A percentile compares a stretch with the other conserved stretches of the same genome.
These are phyloP conservation scores for Boloria euphrosyne DNA, from an alignment of 2,888 invertebrate genomes.

Conservation along the genomic window DNA sequence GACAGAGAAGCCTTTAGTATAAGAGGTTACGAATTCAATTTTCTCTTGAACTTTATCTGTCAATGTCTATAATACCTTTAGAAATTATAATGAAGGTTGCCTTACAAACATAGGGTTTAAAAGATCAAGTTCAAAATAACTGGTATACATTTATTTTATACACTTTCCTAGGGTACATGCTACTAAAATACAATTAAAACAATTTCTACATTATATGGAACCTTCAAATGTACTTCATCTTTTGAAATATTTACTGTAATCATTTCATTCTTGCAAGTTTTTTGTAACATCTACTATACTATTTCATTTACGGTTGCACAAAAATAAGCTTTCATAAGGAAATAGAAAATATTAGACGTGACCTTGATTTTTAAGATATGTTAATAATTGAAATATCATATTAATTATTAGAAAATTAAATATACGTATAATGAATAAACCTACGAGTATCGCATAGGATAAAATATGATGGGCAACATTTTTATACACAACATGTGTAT, in stretches of 20 bases:
- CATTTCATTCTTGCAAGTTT: slow-evolving; percentile 1
- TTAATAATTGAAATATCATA: too few relatives aligned
- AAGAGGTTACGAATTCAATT: not conserved
- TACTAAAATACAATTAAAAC: not conserved
- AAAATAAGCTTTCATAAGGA: not conserved
- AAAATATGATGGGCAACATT: too few relatives aligned
- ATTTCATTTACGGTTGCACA: slow-evolving; percentile 2
- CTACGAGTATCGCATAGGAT: too few relatives aligned
- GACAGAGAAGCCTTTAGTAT: not conserved
- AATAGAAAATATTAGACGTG: not conserved
- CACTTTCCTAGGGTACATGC: not conserved
- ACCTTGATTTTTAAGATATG: not conserved
- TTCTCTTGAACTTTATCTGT: slow-evolving; percentile 3
- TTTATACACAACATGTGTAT: too few relatives aligned
- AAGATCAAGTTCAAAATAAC: not conserved
- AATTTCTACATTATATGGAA: not conserved
- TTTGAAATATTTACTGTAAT: slow-evolving; percentile 6
- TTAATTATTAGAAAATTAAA: too few relatives aligned
- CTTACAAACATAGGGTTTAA: not conserved
- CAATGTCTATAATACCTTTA: not conserved
- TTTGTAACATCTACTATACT: not conserved
- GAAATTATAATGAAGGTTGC: not conserved
- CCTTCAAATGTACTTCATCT: slow-evolving; percentile 18
- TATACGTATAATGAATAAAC: too few relatives aligned
- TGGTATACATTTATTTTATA: too few relatives aligned